Base-by-base conservation (phyloP, 2,797 vertebrate species). In the Geranospiza caerulescens region DNA sequence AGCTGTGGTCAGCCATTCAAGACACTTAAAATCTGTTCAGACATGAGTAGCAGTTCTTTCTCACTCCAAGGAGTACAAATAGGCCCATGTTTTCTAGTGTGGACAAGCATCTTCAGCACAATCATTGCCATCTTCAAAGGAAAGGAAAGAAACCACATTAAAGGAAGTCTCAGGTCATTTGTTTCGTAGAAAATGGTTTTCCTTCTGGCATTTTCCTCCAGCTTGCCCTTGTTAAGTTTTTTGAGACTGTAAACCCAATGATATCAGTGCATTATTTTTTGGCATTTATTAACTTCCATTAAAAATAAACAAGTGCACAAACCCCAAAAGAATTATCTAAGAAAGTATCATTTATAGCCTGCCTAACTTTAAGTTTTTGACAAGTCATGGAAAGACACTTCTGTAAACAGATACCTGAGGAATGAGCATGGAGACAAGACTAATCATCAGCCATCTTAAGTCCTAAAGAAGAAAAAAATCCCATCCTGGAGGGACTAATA, bases 371-470 rank as follows among this genome's bases (percentile, higher is more conserved):
- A 73, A 42, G 15, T 29, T 53, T 58, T 68, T 63, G 27, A 38
- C 14, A 63, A 48, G 45, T 12, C 55, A 34, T 38, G 16, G 44
- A 83, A 74, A 70, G 27, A 45, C 36, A 59, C 8, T 86, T 82
- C 34, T 34, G 18, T 31, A 53, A 15, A 78, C 59, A 68, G 38
- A 44, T 34, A 52, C 10, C 40, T 10, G 33, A 68, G 15, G 34
- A 66, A 75, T 64, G 50, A 93, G 18, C n/a, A 76, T 44, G 47
- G 21, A 70, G 67, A 84, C 31, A 90, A 95, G 47, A 90, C 53
- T n/a, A 82, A 72, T 82, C 86, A 55, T 44, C 15, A 22, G 7
- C 18, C 75, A n/a, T 29, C 47, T 82, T 86, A 36, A 48, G 14
- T 38, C 9, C 12, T 60, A 27, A 75, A 63, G 15, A 59, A 29